These are phyloP conservation scores for Euleptes europaea DNA, from an alignment of 2,113 vertebrate species.

Conservation along the genomic window DNA sequence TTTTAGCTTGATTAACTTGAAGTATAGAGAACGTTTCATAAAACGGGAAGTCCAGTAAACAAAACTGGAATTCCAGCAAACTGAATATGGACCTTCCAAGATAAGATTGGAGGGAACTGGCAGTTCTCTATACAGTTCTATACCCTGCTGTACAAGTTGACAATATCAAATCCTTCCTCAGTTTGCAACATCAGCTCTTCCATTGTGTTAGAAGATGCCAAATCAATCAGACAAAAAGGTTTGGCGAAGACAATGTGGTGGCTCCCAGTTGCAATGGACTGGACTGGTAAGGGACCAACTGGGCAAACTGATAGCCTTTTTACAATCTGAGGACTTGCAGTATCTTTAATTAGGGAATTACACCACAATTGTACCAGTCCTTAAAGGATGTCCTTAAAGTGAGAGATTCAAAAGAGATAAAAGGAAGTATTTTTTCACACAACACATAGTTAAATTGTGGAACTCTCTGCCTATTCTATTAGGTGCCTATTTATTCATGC, in stretches of 20 bases:
- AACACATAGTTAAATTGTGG: too few species aligned
- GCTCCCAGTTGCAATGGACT: neutral
- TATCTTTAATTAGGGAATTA: conserved; percentile 6
- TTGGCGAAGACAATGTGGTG: conserved; percentile 21
- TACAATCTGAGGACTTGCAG: neutral
- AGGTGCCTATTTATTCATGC: too few species aligned
- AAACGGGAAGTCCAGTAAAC: neutral
- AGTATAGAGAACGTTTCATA: neutral
- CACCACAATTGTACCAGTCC: neutral
- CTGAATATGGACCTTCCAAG: neutral
- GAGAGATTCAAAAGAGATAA: too few species aligned
- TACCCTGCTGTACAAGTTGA: conserved; percentile 23
- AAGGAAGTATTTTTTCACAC: too few species aligned
- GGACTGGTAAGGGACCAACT: neutral
- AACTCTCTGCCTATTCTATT: too few species aligned
- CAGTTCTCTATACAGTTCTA: neutral
- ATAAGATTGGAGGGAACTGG: conserved; percentile 15
- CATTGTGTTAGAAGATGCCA: conserved; percentile 3
- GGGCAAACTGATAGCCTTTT: neutral
- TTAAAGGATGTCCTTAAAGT: too few species aligned
- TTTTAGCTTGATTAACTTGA: neutral
- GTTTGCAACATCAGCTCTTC: neutral
- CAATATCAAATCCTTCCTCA: neutral
- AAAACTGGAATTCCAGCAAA: neutral
- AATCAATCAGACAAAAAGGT: conserved; percentile 39